Evolutionary conservation across 2,113 vertebrate genomes (phyloP).

Genomic region (Vombatus ursinus): DNA sequence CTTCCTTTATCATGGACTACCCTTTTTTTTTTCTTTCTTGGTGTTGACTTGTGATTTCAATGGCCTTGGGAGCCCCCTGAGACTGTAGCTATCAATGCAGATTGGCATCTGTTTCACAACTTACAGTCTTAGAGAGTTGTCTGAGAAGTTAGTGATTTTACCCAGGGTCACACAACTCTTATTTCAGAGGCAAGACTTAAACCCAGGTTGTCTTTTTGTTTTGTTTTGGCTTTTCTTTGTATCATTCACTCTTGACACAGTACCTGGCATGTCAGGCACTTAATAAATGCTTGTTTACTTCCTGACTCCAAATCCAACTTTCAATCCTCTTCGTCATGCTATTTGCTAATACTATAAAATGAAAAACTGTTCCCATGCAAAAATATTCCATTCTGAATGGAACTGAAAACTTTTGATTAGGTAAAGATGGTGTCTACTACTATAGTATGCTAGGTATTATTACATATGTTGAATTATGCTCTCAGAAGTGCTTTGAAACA

Average conservation of each 20-base stretch:
- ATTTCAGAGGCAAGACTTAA: background rate
- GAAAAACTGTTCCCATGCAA: background rate
- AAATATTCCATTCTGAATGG: background rate
- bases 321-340: background rate
- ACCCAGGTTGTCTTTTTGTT: background rate
- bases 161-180: background rate
- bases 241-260: background rate
- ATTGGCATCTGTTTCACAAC: background rate
- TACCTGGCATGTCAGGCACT: background rate
- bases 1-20: background rate
- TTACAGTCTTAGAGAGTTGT: background rate
- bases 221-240: background rate
- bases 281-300: background rate
- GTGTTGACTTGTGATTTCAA: background rate
- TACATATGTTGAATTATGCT: too few species aligned
- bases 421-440: background rate
- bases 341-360: background rate
- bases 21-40: background rate
- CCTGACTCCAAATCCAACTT: too few species aligned
- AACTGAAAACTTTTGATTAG: background rate
- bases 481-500: too few species aligned
- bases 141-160: background rate
- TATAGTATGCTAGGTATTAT: too few species aligned
- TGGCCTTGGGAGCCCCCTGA: too few species aligned
- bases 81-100: background rate